Conservation (phyloP, 2,888 invertebrate species). For the Tridacna gigas region DNA sequence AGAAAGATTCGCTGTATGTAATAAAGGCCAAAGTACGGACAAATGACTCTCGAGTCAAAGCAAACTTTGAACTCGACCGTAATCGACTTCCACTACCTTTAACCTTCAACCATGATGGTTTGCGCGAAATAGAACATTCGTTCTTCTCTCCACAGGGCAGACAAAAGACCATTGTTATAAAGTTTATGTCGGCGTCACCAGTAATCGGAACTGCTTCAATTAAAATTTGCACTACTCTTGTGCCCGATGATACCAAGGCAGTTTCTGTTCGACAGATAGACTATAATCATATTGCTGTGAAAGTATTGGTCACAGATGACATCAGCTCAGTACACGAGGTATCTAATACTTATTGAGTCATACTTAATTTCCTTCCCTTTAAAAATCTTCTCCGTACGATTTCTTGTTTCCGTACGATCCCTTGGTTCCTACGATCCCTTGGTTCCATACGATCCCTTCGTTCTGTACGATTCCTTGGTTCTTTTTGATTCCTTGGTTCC, state of each 20-base stretch:
- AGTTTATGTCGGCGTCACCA: not conserved
- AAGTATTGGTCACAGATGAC: not conserved
- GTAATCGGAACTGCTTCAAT: not conserved
- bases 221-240: not conserved
- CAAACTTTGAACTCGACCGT: not conserved
- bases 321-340: not conserved
- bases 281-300: not conserved
- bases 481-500: too few species aligned
- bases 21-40: not conserved
- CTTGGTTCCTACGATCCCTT: too few species aligned
- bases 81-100: not conserved
- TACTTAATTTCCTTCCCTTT: too few species aligned
- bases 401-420: too few species aligned
- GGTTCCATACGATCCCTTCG: too few species aligned
- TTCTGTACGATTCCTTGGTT: too few species aligned
- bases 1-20: not conserved
- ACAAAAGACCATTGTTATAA: not conserved
- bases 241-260: not conserved
- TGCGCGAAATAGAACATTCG: not conserved
- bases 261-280: not conserved
- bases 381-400: too few species aligned
- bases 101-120: conserved; percentile 3
- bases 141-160: not conserved
- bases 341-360: not conserved
- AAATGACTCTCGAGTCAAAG: not conserved